Conservation (phyloP, 2,888 invertebrate species). For the Mesorhabditis belari region DNA sequence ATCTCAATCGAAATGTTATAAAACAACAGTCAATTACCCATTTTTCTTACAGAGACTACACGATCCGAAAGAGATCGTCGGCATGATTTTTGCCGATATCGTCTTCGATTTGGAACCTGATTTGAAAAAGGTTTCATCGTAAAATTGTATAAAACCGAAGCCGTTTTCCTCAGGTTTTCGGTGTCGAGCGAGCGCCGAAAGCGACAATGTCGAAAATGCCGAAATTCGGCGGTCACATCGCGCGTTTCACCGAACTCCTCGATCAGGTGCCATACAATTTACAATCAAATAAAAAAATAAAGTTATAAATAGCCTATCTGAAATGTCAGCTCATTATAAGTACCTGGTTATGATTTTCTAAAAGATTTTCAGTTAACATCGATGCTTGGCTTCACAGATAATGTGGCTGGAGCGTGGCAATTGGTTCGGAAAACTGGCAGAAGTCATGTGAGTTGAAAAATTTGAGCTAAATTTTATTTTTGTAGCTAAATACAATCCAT, state of each 20-base stretch:
- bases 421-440: conserved; percentile 48
- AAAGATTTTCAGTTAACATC: conserved; percentile 35
- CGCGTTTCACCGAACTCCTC: conserved; percentile 44
- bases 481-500: too few species aligned
- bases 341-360: background rate
- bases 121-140: conserved; percentile 43
- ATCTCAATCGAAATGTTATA: background rate
- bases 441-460: conserved; percentile 24
- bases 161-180: conserved; percentile 35
- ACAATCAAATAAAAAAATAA: background rate
- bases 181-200: conserved; percentile 49
- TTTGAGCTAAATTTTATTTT: too few species aligned
- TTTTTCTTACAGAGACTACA: conserved; percentile 32
- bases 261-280: conserved; percentile 37
- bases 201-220: conserved; percentile 50
- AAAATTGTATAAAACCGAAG: too few species aligned
- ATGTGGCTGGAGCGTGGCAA: conserved; percentile 51
- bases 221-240: conserved; percentile 50
- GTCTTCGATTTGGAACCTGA: conserved; percentile 48
- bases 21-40: background rate
- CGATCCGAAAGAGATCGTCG: conserved; percentile 51
- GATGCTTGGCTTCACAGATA: conserved; percentile 51
- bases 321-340: background rate
- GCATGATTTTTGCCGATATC: conserved; percentile 46
- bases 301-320: too few species aligned